Evolutionary conservation across 2,797 vertebrate genomes (phyloP), one percentile per base, ranked within the genome.

Genomic region (Alauda arvensis): DNA sequence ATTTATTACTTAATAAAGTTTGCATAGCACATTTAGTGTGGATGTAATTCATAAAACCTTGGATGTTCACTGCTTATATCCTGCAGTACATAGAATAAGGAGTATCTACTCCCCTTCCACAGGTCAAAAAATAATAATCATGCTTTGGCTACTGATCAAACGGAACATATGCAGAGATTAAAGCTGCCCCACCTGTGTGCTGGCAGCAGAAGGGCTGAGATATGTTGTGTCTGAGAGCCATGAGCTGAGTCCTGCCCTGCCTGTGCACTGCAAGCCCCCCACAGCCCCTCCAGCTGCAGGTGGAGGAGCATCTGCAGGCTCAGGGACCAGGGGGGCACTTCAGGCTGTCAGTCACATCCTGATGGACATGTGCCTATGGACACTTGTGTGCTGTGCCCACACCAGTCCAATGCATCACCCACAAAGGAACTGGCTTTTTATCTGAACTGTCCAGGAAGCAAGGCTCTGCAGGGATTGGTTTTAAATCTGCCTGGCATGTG

Each of bases 1-100:
- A 90, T 66, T 78, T 90, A 93, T 84, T 89, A 84, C 87, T 90
- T 90, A 87, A 93, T 93, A 69, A 94, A 87, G 77, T 72, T 91
- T 83, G 55, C 17, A 46, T 17, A 79, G 39, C 56, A 59, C 31
- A 69, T 53, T 61, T 88, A 61, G 31, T 28, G 45, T 43, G 70
- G 42, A 89, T 65, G 52, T 61, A 85, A 90, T 91, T 80, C 45
- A 77, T 33, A 81, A 89, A 83, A 37, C 60, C 39, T 89, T 91
- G 61, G 69, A 53, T 37, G 40, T 65, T 92, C 65, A 70, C 33
- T 48, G 33, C 34, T 25, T 90, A 10, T 29, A 76, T 56, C 60
- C 37, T 42, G 20, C 49, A 84, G 49, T 29, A 82, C 48, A 70
- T 85, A 92, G 84, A 87, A 52, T 19, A 90, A 89, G 39, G 51